Percentiles rank a stretch among this genome's conserved stretches.
Evolutionary conservation across 2,888 invertebrate genomes (phyloP).

Genomic region (Hypomecis punctinalis): DNA sequence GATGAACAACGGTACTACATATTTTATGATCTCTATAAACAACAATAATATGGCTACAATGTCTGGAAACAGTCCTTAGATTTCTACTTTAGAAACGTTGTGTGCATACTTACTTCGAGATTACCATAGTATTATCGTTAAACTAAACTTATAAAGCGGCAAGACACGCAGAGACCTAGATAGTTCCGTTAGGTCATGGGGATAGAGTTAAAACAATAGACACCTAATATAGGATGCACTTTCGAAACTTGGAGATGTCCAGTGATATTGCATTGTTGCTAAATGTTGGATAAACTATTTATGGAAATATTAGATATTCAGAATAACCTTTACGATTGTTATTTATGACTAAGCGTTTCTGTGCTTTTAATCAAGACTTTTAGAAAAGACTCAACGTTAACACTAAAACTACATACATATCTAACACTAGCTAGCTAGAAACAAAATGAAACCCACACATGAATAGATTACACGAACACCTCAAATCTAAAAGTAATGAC

Average conservation of each 20-base stretch:
- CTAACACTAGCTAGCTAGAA: too few species aligned
- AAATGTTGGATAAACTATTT: neutral
- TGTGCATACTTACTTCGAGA: conserved; percentile 54
- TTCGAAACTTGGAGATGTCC: neutral
- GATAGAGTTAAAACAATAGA: conserved; percentile 7
- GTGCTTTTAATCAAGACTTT: too few species aligned
- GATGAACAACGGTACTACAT: neutral
- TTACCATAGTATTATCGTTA: conserved; percentile 59
- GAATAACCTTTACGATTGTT: too few species aligned
- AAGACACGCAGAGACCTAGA: conserved; percentile 43
- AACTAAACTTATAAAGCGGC: conserved; percentile 42
- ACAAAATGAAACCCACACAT: too few species aligned
- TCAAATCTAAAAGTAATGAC: too few species aligned
- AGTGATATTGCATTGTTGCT: neutral
- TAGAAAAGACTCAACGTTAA: too few species aligned
- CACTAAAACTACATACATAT: too few species aligned
- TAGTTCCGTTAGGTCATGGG: conserved; percentile 43
- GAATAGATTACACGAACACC: too few species aligned
- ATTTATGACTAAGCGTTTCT: too few species aligned
- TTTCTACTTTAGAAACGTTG: conserved; percentile 36
- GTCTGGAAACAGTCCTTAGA: conserved; percentile 24
- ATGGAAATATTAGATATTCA: too few species aligned
- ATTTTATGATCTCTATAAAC: conserved; percentile 15
- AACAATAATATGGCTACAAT: conserved; percentile 13
- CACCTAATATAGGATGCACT: conserved; percentile 4